These are phyloP conservation scores for Apodemus speciosus DNA, from an alignment of 2,113 vertebrate genomes.

Conservation along the genomic window DNA sequence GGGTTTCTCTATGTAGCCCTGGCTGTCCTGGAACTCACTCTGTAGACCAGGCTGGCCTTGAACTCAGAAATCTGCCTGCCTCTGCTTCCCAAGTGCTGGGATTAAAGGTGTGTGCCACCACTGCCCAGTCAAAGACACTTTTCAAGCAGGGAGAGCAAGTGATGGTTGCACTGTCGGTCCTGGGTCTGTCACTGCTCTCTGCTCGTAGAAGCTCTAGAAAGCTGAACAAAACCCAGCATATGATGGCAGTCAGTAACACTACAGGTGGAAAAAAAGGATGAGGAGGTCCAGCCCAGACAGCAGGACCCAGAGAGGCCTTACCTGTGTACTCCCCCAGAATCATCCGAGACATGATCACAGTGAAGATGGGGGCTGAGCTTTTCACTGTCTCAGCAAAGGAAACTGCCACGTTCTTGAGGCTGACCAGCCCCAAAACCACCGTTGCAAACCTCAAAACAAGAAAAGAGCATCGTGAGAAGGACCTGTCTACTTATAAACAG, in stretches of 20 bases:
- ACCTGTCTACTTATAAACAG: not conserved
- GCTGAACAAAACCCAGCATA: not conserved
- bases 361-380: conserved; percentile 97
- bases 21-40: too few relatives aligned
- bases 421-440: conserved; percentile 95
- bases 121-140: too few relatives aligned
- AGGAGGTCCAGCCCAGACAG: not conserved
- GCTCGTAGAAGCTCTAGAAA: not conserved
- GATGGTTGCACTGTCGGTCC: rapidly evolving
- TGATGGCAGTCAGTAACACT: not conserved
- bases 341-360: conserved; percentile 97
- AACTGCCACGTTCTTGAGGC: conserved; percentile 96
- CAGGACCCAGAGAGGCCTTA: conserved; percentile 63
- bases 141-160: too few relatives aligned
- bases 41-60: too few relatives aligned
- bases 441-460: conserved; percentile 90
- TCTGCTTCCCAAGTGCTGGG: too few relatives aligned
- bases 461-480: not conserved
- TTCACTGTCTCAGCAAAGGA: conserved; percentile 98
- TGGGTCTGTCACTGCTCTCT: not conserved
- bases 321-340: conserved; percentile 97
- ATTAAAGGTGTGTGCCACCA: too few relatives aligned
- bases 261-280: not conserved
- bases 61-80: too few relatives aligned
- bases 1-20: too few relatives aligned